These are phyloP conservation scores for Habroteleia sp. DNA, from an alignment of 2,888 invertebrate genomes.

Conservation along the genomic window DNA sequence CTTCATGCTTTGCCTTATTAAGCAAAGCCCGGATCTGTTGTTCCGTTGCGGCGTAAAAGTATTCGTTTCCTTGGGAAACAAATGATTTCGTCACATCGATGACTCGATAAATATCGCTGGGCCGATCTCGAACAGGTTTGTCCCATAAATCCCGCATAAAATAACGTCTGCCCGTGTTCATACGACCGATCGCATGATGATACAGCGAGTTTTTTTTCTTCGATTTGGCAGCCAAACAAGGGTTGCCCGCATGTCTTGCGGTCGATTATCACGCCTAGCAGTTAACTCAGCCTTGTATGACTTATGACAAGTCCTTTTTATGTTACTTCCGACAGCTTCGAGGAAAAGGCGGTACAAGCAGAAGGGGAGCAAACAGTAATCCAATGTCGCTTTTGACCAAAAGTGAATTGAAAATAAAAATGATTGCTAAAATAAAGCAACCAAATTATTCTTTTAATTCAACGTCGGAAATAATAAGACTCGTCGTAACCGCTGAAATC, in stretches of 20 bases:
- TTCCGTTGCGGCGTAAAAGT: neutral
- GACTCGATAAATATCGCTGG: slow-evolving; percentile 27
- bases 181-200: slow-evolving; percentile 35
- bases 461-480: too few relatives aligned
- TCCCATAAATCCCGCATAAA: slow-evolving; percentile 35
- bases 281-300: slow-evolving; percentile 66
- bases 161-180: slow-evolving; percentile 24
- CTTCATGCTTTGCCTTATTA: slow-evolving; percentile 8
- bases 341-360: too few relatives aligned
- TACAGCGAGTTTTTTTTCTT: slow-evolving; percentile 32
- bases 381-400: too few relatives aligned
- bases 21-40: too few relatives aligned
- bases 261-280: slow-evolving; percentile 55
- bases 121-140: slow-evolving; percentile 46
- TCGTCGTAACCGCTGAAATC: too few relatives aligned
- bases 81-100: slow-evolving; percentile 45
- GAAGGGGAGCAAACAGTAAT: too few relatives aligned
- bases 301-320: slow-evolving; percentile 24
- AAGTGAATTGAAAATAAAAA: too few relatives aligned
- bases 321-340: slow-evolving; percentile 4
- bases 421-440: too few relatives aligned
- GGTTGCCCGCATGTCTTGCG: slow-evolving; percentile 56
- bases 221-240: slow-evolving; percentile 46
- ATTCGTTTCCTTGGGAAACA: slow-evolving; percentile 10
- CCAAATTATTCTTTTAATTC: too few relatives aligned